Conservation (phyloP, 2,888 invertebrate genomes). For the Synergus itoensis region DNA sequence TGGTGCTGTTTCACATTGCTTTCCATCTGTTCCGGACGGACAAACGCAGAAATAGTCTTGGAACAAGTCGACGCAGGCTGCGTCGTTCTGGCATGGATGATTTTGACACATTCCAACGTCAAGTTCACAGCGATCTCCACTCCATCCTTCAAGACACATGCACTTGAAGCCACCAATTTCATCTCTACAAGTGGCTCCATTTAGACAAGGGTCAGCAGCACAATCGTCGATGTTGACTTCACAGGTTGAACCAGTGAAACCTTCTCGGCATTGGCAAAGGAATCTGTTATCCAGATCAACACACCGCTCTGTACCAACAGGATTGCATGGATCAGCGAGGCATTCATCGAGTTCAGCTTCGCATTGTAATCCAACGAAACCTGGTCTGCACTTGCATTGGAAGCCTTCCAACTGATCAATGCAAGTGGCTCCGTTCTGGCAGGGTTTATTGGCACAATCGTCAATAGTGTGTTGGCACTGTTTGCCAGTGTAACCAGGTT, state of each 20-base stretch:
- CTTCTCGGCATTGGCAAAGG: slow-evolving; percentile 92
- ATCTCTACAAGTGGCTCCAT: slow-evolving; percentile 93
- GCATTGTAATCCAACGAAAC: slow-evolving; percentile 94
- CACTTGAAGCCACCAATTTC: slow-evolving; percentile 92
- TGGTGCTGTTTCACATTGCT: slow-evolving; percentile 97
- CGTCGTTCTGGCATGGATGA: slow-evolving; percentile 95
- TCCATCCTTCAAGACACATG: slow-evolving; percentile 91
- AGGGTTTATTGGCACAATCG: slow-evolving; percentile 93
- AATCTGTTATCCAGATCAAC: slow-evolving; percentile 93
- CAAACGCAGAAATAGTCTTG: slow-evolving; percentile 96
- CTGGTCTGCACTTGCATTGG: slow-evolving; percentile 94
- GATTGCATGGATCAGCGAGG: slow-evolving; percentile 92
- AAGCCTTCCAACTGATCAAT: slow-evolving; percentile 94
- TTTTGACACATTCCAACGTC: slow-evolving; percentile 93
- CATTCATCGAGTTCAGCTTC: slow-evolving; percentile 97
- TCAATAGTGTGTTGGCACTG: slow-evolving; percentile 96
- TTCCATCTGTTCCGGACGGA: slow-evolving; percentile 97
- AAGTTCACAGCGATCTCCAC: slow-evolving; percentile 89
- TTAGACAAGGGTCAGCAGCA: slow-evolving; percentile 89
- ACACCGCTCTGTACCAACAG: slow-evolving; percentile 93
- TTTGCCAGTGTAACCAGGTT: slow-evolving; percentile 96
- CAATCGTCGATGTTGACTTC: slow-evolving; percentile 94
- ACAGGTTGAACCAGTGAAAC: slow-evolving; percentile 91
- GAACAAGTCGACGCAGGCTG: slow-evolving; percentile 94
- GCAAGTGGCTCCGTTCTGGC: slow-evolving; percentile 95